Conservation (phyloP, 92 coral and sea anemone genomes). For the Umimayanthus kanabou region DNA sequence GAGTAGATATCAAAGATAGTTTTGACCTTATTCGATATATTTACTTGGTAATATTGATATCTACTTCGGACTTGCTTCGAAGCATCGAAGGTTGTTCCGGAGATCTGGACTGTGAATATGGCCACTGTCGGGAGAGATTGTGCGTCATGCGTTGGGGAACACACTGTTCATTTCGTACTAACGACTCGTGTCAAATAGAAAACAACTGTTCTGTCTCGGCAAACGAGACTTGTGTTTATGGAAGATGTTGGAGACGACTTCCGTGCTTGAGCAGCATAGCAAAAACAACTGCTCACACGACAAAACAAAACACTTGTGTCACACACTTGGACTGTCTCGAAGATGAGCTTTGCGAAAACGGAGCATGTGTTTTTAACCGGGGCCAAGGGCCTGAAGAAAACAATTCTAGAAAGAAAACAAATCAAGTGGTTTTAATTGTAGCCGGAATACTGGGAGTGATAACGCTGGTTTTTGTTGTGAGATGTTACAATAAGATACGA, state of each 20-base stretch:
- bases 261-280: neutral
- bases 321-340: neutral
- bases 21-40: neutral
- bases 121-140: neutral
- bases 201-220: neutral
- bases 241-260: neutral
- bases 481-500: neutral
- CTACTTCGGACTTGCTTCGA: neutral
- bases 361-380: neutral
- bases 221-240: constrained; percentile 2
- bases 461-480: neutral
- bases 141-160: neutral
- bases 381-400: neutral
- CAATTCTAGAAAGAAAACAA: neutral
- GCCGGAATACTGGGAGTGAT: constrained; percentile 4
- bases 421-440: neutral
- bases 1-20: neutral
- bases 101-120: neutral
- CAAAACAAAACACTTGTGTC: constrained; percentile 7
- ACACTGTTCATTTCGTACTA: neutral
- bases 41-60: neutral
- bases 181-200: constrained; percentile 8
- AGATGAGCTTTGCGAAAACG: neutral
- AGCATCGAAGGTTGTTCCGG: neutral
- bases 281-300: neutral